A percentile compares a stretch with the other conserved stretches of the same genome.
Evolutionary conservation across 2,797 vertebrate genomes (phyloP).

Genomic region (Catharus ustulatus): DNA sequence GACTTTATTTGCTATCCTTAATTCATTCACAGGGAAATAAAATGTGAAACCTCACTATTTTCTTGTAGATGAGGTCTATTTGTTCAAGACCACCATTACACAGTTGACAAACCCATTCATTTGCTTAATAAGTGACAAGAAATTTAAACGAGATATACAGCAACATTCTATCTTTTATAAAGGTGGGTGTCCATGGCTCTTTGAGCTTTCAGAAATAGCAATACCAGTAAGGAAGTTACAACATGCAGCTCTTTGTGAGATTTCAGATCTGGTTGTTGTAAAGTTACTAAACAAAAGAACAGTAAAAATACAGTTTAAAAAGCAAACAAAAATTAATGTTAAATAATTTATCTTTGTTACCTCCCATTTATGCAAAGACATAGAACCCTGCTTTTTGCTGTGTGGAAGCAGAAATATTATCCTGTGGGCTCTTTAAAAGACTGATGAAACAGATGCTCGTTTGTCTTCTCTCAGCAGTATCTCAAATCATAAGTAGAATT

Average conservation of each 20-base stretch:
- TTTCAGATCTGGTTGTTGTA: neutral
- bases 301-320: neutral
- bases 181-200: neutral
- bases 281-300: neutral
- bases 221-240: neutral
- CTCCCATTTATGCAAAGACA: neutral
- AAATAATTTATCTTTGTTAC: neutral
- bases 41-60: neutral
- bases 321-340: neutral
- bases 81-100: neutral
- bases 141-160: neutral
- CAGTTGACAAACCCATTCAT: neutral
- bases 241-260: neutral
- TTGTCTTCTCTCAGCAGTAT: neutral
- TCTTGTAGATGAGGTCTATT: neutral
- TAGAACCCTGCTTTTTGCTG: neutral
- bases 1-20: neutral
- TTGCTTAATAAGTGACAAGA: neutral
- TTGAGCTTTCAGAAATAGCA: conserved; percentile 20
- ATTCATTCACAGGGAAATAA: neutral
- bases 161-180: conserved; percentile 13
- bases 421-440: neutral
- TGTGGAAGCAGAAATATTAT: neutral
- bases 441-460: neutral
- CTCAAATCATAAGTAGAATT: neutral